A percentile compares a stretch with the other conserved stretches of the same genome.
phyloP scores from a whole-genome alignment of 2,888 invertebrate genomes.

The Drosophila planitibia region DNA sequence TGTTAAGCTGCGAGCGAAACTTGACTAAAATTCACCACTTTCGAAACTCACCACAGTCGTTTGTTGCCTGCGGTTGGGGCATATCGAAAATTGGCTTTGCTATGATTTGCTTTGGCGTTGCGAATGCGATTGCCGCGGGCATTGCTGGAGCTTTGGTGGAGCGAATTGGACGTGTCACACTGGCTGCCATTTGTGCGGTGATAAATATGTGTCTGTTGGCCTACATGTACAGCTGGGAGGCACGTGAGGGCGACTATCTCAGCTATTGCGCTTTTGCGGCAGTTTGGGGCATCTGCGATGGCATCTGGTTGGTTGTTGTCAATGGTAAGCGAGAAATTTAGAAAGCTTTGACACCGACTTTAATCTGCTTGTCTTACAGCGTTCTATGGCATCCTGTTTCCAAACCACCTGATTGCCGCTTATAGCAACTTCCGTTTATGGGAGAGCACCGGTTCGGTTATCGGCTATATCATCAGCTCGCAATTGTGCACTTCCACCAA shows the following conservation, averaged over 20 bases:
- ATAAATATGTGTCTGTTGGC: slow-evolving; percentile 90
- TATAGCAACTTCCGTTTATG: slow-evolving; percentile 97
- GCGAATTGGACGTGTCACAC: slow-evolving; percentile 90
- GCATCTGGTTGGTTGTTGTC: slow-evolving; percentile 96
- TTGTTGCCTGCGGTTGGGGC: slow-evolving; percentile 94
- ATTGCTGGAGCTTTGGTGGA: slow-evolving; percentile 92
- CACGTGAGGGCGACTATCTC: slow-evolving; percentile 88
- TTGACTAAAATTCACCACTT: slow-evolving; percentile 7
- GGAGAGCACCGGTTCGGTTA: slow-evolving; percentile 95
- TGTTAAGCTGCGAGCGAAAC: background rate
- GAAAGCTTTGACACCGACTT: background rate
- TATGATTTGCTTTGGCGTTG: slow-evolving; percentile 96
- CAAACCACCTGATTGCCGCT: slow-evolving; percentile 93
- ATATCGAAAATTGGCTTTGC: slow-evolving; percentile 96
- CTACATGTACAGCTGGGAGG: slow-evolving; percentile 90
- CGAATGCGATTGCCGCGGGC: slow-evolving; percentile 94
- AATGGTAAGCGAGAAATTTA: slow-evolving; percentile 89
- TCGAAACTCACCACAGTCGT: slow-evolving; percentile 87
- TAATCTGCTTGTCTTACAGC: slow-evolving; percentile 86
- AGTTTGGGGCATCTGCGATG: slow-evolving; percentile 95
- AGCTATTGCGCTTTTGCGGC: slow-evolving; percentile 93
- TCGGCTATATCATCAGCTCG: slow-evolving; percentile 92
- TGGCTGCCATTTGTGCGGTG: slow-evolving; percentile 91
- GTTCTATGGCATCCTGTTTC: slow-evolving; percentile 94
- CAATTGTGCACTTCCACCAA: slow-evolving; percentile 91